Conservation (phyloP, 30 jellyfish, hydroid and myxozoan species). For the Mastigias papua region DNA sequence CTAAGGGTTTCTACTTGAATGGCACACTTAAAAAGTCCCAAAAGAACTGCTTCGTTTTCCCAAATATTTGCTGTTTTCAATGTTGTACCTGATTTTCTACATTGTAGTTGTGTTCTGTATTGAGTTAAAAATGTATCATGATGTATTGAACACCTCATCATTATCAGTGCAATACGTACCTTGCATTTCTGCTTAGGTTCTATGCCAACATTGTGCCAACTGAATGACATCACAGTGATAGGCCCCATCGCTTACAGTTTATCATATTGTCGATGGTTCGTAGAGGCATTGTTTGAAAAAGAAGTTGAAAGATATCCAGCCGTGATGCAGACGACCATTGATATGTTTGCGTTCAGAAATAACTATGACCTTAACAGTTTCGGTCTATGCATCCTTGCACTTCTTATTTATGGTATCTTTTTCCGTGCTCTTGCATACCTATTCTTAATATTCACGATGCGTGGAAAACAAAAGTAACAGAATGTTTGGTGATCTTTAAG, state of each 20-base stretch:
- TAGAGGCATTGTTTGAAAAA: conserved; percentile 76
- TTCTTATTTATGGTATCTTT: conserved; percentile 50
- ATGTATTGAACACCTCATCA: too few relatives aligned
- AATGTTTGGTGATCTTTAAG: neutral
- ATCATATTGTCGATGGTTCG: conserved; percentile 81
- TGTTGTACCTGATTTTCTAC: too few relatives aligned
- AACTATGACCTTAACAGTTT: conserved; percentile 48
- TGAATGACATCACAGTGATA: conserved; percentile 49
- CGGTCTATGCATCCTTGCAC: conserved; percentile 46
- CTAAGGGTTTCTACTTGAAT: too few relatives aligned
- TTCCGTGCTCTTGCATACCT: conserved; percentile 66
- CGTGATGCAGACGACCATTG: conserved; percentile 54
- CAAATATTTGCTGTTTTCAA: too few relatives aligned
- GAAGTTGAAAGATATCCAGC: conserved; percentile 78
- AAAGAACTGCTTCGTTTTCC: too few relatives aligned
- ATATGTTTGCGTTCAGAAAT: conserved; percentile 45
- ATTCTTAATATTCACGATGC: conserved; percentile 59
- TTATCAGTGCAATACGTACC: too few relatives aligned
- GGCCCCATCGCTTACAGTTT: conserved; percentile 79
- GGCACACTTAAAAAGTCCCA: too few relatives aligned
- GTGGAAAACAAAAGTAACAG: conserved; percentile 71
- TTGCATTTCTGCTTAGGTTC: too few relatives aligned
- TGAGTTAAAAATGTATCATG: too few relatives aligned
- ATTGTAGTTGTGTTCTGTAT: too few relatives aligned
- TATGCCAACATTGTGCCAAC: conserved; percentile 64